These are phyloP conservation scores for Chamaea fasciata DNA, from an alignment of 2,113 vertebrate genomes.

Conservation along the genomic window DNA sequence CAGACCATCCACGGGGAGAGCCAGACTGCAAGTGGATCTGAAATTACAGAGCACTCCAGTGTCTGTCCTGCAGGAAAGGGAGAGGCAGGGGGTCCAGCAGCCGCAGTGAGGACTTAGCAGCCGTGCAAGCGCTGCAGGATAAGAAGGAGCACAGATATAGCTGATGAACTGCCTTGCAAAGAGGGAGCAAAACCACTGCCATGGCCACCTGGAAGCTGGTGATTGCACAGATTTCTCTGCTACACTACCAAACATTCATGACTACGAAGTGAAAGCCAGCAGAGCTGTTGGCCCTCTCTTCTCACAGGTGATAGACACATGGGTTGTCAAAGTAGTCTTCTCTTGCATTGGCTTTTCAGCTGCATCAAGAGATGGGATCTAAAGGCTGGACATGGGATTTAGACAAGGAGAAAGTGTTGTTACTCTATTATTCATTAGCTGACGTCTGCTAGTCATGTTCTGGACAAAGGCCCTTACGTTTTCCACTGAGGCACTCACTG, in stretches of 20 bases:
- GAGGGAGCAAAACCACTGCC: neutral
- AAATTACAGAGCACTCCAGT: neutral
- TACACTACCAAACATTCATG: neutral
- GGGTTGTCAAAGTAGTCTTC: neutral
- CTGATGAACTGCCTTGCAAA: neutral
- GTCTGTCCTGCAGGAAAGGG: neutral
- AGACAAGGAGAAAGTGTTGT: neutral
- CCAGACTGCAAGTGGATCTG: neutral
- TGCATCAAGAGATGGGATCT: neutral
- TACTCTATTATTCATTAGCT: neutral
- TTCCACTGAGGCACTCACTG: neutral
- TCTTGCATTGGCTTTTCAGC: neutral
- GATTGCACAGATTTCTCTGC: neutral
- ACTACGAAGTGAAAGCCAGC: neutral
- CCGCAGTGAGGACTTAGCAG: neutral
- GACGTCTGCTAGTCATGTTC: neutral
- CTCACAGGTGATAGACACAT: accelerated
- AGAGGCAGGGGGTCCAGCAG: neutral
- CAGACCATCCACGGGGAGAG: neutral
- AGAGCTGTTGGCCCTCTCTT: neutral
- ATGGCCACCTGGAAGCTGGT: neutral
- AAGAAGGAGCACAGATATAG: neutral
- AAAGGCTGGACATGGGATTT: neutral
- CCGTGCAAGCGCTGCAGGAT: neutral
- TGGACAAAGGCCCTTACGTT: neutral